Conservation (phyloP, 1,140 invertebrate species). For the Drosophila grimshawi region DNA sequence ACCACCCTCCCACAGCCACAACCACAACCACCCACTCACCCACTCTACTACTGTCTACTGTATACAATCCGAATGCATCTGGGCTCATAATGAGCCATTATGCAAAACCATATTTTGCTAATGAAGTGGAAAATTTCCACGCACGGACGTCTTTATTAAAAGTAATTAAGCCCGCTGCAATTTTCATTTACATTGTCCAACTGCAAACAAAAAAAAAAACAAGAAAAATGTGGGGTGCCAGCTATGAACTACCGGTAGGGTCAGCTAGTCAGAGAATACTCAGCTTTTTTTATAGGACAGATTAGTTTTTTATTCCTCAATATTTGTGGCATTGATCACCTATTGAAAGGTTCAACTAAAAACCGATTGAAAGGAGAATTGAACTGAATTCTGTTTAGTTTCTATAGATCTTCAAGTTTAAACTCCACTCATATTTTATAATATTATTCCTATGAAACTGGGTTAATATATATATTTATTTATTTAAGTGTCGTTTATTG, state of each 20-base stretch:
- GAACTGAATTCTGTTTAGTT: no score
- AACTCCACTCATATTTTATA: no score
- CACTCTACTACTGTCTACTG: not conserved
- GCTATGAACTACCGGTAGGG: not conserved
- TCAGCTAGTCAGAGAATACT: no score
- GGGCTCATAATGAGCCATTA: conserved; percentile 77
- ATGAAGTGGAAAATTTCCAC: conserved; percentile 71
- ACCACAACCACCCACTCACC: not conserved
- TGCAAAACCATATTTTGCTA: conserved; percentile 79
- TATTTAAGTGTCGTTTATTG: no score
- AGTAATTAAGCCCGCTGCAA: conserved; percentile 79
- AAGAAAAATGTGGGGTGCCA: conserved; percentile 3
- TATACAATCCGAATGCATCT: conserved; percentile 8
- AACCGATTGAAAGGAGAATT: no score
- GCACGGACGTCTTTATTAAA: conserved; percentile 82
- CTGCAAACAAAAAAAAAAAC: not conserved
- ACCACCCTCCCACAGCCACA: conserved; percentile 14
- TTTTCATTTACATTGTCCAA: conserved; percentile 71
- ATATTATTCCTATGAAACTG: no score
- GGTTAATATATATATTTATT: no score
- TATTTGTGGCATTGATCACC: no score
- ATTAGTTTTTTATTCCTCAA: no score
- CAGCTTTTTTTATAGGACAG: no score
- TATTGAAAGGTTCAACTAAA: no score
- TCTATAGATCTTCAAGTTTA: no score